Percentiles rank a stretch among this genome's conserved stretches.
Evolutionary conservation across 2,797 vertebrate genomes (phyloP).

Genomic region (Coregonus sp.): DNA sequence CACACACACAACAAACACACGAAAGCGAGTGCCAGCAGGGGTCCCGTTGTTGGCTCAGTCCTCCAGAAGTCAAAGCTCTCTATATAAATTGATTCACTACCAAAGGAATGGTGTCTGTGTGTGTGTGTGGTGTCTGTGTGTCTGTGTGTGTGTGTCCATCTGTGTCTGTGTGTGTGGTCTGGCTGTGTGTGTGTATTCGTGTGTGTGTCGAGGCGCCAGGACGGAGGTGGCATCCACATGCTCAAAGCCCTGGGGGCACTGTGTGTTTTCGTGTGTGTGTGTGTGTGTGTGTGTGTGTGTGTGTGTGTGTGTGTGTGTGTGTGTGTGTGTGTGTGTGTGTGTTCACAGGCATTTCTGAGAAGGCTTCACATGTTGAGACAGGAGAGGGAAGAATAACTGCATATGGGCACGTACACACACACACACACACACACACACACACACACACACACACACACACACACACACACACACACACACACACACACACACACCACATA

Average conservation of each 20-base stretch:
- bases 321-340: slow-evolving; percentile 33
- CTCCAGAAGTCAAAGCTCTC: too few relatives aligned
- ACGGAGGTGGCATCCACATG: slow-evolving; percentile 43
- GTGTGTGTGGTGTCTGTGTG: too few relatives aligned
- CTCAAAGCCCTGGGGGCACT: slow-evolving; percentile 19
- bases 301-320: slow-evolving; percentile 16
- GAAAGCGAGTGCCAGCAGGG: too few relatives aligned
- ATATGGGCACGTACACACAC: not conserved
- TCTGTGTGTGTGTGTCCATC: slow-evolving; percentile 9
- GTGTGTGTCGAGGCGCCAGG: slow-evolving; percentile 25
- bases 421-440: slow-evolving; percentile 6
- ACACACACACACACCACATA: too few relatives aligned
- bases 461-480: too few relatives aligned
- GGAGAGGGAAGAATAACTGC: slow-evolving; percentile 14
- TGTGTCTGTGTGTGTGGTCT: too few relatives aligned
- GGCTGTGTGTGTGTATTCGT: slow-evolving; percentile 17
- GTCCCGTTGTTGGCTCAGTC: too few relatives aligned
- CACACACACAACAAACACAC: too few relatives aligned
- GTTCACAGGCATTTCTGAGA: slow-evolving; percentile 44
- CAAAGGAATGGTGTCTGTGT: slow-evolving; percentile 8
- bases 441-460: too few relatives aligned
- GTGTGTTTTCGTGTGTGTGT: not conserved
- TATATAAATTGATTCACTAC: too few relatives aligned
- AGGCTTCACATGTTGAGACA: slow-evolving; percentile 13
- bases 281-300: slow-evolving; percentile 34